Conservation (phyloP, 2,113 vertebrate genomes). For the Phaethornis superciliosus region DNA sequence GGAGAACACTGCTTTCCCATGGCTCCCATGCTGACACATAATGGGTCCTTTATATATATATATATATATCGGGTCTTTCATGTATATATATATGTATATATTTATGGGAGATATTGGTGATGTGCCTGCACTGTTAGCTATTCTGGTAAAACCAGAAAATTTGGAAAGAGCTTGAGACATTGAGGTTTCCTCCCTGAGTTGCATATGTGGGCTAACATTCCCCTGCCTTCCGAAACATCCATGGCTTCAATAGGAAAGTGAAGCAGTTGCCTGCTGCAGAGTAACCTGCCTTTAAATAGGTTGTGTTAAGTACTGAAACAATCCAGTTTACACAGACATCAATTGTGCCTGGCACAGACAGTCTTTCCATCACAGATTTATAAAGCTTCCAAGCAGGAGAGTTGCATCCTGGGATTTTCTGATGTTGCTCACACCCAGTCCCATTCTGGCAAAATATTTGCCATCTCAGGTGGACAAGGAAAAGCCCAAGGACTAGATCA, state of each 20-base stretch:
- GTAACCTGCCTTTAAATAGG: neutral
- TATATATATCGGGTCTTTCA: too few relatives aligned
- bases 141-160: neutral
- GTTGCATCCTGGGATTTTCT: neutral
- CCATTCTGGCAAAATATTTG: neutral
- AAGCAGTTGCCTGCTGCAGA: neutral
- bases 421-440: neutral
- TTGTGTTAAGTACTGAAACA: neutral
- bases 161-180: neutral
- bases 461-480: neutral
- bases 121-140: neutral
- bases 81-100: too few relatives aligned
- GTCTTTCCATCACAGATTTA: neutral
- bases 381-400: neutral
- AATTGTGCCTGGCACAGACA: neutral
- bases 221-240: neutral
- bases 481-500: neutral
- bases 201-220: accelerated
- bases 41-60: neutral
- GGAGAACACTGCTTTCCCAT: neutral
- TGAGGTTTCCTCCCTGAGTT: neutral
- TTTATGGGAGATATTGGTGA: neutral
- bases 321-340: neutral
- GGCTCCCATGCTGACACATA: accelerated
- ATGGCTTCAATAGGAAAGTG: neutral